Conservation (phyloP, 2,888 invertebrate species). For the Gari tellinella region DNA sequence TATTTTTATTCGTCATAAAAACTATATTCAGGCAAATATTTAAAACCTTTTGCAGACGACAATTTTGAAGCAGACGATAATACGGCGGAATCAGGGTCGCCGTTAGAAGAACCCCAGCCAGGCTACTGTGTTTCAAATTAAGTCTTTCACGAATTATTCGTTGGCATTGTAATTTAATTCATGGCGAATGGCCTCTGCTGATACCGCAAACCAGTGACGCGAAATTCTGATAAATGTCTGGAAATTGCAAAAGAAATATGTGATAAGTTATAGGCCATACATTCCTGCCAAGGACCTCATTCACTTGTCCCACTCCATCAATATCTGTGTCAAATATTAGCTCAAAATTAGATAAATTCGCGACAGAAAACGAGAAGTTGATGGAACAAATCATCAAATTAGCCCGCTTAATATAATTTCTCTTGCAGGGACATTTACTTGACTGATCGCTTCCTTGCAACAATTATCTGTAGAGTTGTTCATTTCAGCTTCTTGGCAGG, state of each 20-base stretch:
- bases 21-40: too few species aligned
- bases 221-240: slow-evolving; percentile 34
- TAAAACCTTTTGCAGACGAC: too few species aligned
- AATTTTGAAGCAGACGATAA: too few species aligned
- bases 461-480: too few species aligned
- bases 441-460: slow-evolving; percentile 1
- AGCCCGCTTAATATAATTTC: slow-evolving; percentile 54
- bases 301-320: slow-evolving; percentile 50
- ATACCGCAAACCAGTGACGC: slow-evolving; percentile 32
- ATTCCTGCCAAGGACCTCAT: slow-evolving; percentile 53
- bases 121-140: too few species aligned
- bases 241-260: slow-evolving; percentile 52
- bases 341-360: slow-evolving; percentile 55
- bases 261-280: slow-evolving; percentile 49
- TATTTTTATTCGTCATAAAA: too few species aligned
- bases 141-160: too few species aligned
- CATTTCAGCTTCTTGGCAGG: too few species aligned
- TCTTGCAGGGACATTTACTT: slow-evolving; percentile 47
- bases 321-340: slow-evolving; percentile 59
- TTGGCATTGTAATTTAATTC: slow-evolving; percentile 11
- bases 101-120: too few species aligned
- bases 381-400: slow-evolving; percentile 57
- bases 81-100: too few species aligned
- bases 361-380: slow-evolving; percentile 58
- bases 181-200: slow-evolving; percentile 29